Evolutionary conservation across 2,113 vertebrate genomes (phyloP), one percentile per base, ranked within the genome.

Genomic region (Nipponia nippon): DNA sequence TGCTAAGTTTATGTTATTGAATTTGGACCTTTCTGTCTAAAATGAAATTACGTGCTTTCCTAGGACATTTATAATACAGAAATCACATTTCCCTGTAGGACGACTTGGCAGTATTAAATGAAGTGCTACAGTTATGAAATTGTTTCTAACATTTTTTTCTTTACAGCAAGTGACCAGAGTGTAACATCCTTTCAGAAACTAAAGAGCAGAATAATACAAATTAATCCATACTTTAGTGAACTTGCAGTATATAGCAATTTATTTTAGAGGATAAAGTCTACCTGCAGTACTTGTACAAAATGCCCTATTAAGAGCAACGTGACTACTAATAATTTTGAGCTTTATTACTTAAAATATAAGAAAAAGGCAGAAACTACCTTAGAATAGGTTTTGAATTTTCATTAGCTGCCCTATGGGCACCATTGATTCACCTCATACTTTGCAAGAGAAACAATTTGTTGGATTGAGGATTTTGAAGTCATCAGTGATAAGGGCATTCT

Each of bases 261-360:
- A 70, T 73, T 69, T 83, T 47, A 73, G 77, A 58, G 44, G 10
- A 22, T 22, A 46, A 70, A 63, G 4, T 27, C 19, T 38, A 42
- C 26, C 49, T 42, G 11, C 25, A 86, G 23, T n/a, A 62, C 75
- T 72, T 83, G 30, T 63, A 44, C 4, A 83, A 79, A 63, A 59
- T 44, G 8, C 6, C 16, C 26, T 40, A 49, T 63, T 26, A 79
- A 87, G 14, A 79, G 9, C 9, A 52, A 83, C 0, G 0, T 49
- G 16, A 47, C 16, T 63, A 26, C 16, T 44, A 75, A 58, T 18
- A 49, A 44, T 73, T 79, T 42, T 36, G n/a, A 79, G 12, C 7
- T 63, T 79, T 59, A 53, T 38, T 53, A 58, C 26, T 73, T 58
- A 27, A 90, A 90, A 87, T 19, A 27, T 2, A 58, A n/a, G 25